Conservation (phyloP, 2,888 invertebrate genomes). For the Perithous albicinctus region DNA sequence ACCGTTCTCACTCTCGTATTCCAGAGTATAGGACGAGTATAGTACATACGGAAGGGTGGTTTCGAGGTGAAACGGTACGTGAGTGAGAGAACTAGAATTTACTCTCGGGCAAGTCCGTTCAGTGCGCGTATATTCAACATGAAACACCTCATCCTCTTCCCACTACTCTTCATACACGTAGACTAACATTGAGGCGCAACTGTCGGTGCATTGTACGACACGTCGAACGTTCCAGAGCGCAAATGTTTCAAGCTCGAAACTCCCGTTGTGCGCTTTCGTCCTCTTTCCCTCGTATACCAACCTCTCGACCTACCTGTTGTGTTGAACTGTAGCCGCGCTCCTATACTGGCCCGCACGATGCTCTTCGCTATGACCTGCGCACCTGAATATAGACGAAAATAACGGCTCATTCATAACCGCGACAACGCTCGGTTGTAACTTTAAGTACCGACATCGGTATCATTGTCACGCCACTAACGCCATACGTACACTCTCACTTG, state of each 20-base stretch:
- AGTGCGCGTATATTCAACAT: constrained; percentile 27
- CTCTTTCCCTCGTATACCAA: constrained; percentile 15
- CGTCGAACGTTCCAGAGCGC: constrained; percentile 45
- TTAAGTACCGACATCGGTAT: constrained; percentile 55
- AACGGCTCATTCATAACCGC: constrained; percentile 52
- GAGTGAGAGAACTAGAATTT: constrained; percentile 44
- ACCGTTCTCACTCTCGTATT: neutral
- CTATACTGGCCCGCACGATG: neutral
- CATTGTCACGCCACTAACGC: constrained; percentile 45
- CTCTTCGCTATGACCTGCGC: neutral
- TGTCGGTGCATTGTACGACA: constrained; percentile 44
- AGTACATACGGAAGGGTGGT: constrained; percentile 15
- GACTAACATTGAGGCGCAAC: constrained; percentile 5
- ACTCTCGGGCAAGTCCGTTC: constrained; percentile 41
- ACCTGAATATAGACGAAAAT: constrained; percentile 42
- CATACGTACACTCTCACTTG: constrained; percentile 34
- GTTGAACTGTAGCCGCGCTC: constrained; percentile 39
- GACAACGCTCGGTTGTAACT: constrained; percentile 53
- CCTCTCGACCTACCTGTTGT: constrained; percentile 51
- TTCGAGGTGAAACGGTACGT: constrained; percentile 34
- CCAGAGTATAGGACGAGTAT: neutral
- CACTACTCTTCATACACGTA: constrained; percentile 28
- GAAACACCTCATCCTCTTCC: constrained; percentile 26
- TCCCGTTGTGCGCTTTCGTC: constrained; percentile 32
- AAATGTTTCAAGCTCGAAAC: constrained; percentile 43